These are phyloP conservation scores for Sylvia borin DNA, from an alignment of 2,797 vertebrate genomes.

Conservation along the genomic window DNA sequence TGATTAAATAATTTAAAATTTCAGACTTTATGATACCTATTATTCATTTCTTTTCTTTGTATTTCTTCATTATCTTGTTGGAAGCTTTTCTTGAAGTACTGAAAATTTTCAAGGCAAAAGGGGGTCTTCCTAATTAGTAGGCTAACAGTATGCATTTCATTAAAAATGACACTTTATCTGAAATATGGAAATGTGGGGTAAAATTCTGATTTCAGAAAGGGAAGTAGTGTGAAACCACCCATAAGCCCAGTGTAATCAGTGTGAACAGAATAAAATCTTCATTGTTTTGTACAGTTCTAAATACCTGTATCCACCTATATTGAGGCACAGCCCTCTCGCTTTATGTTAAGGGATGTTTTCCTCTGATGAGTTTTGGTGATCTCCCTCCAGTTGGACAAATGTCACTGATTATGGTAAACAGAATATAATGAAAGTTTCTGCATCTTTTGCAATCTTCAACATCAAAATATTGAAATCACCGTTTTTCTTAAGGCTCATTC, in stretches of 20 bases:
- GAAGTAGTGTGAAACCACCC: neutral
- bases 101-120: neutral
- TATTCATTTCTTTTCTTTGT: neutral
- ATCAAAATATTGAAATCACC: conserved; percentile 17
- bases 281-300: neutral
- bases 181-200: neutral
- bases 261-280: neutral
- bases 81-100: neutral
- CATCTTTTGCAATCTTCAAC: neutral
- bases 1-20: neutral
- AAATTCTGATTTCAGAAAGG: neutral
- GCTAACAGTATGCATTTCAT: neutral
- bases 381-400: neutral
- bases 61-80: neutral
- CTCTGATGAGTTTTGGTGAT: neutral
- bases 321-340: neutral
- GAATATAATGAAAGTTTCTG: conserved; percentile 5
- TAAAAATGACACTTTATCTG: neutral
- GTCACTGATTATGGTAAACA: conserved; percentile 3
- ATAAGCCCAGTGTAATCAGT: neutral
- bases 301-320: neutral
- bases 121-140: neutral
- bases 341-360: neutral
- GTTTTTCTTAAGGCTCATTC: conserved; percentile 2
- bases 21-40: neutral